Evolutionary conservation across 2,888 invertebrate species (phyloP).

Genomic region (Camponotus fellah): DNA sequence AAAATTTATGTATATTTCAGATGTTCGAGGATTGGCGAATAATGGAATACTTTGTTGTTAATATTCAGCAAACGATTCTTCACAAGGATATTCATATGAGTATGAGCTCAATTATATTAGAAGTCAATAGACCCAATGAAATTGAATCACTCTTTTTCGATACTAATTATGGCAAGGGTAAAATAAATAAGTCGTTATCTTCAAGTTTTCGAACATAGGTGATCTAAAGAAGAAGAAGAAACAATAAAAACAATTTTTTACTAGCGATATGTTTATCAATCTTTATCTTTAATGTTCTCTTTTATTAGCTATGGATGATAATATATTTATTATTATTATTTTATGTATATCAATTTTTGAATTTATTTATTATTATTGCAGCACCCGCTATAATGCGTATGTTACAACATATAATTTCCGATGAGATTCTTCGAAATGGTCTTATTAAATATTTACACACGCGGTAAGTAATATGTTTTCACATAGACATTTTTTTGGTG

Average conservation of each 20-base stretch:
- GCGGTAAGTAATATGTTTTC: slow-evolving; percentile 76
- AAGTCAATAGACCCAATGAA: slow-evolving; percentile 6
- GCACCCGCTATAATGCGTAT: slow-evolving; percentile 87
- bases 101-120: slow-evolving; percentile 10
- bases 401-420: slow-evolving; percentile 87
- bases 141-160: neutral
- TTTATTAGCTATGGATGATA: neutral
- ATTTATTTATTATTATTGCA: slow-evolving; percentile 12
- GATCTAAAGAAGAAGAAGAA: neutral
- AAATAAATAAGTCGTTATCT: neutral
- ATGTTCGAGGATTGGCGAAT: slow-evolving; percentile 49
- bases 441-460: slow-evolving; percentile 75
- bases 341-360: neutral
- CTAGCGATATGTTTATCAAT: neutral
- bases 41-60: slow-evolving; percentile 45
- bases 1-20: slow-evolving; percentile 23
- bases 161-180: slow-evolving; percentile 53
- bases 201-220: neutral
- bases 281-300: neutral
- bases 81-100: neutral
- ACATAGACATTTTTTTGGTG: neutral
- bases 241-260: neutral
- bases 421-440: slow-evolving; percentile 86
- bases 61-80: neutral
- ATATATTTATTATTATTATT: neutral